Percentiles rank a stretch among this genome's conserved stretches.
These are phyloP conservation scores for Halcyon malimbica DNA, from an alignment of 2,113 vertebrate genomes.

Conservation along the genomic window DNA sequence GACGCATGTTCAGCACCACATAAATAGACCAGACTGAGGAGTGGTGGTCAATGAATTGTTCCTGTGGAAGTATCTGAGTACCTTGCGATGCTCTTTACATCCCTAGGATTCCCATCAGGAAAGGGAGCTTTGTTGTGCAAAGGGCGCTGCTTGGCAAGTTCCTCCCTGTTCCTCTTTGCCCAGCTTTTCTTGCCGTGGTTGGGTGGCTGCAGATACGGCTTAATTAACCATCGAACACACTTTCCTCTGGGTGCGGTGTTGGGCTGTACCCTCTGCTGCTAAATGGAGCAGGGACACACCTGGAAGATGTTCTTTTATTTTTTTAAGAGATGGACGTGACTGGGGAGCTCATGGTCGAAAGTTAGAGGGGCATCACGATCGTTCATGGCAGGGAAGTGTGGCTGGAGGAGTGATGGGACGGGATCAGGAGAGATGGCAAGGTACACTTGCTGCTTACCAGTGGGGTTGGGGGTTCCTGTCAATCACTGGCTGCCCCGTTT, in stretches of 20 bases:
- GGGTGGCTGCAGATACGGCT: background rate
- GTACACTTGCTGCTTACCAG: constrained; percentile 68
- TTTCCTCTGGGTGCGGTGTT: background rate
- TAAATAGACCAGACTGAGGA: background rate
- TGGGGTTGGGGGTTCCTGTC: constrained; percentile 28
- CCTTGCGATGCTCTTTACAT: background rate
- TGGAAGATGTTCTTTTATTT: constrained; percentile 42
- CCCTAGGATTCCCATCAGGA: background rate
- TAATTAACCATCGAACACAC: background rate
- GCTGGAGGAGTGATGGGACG: constrained; percentile 58
- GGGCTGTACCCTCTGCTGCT: constrained; percentile 24
- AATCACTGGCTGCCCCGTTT: constrained; percentile 21
- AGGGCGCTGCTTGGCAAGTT: background rate
- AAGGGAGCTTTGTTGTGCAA: background rate
- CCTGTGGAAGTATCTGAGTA: background rate
- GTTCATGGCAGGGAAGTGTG: constrained; percentile 83
- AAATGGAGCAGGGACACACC: background rate
- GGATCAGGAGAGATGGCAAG: constrained; percentile 78
- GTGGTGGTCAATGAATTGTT: background rate
- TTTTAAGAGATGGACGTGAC: constrained; percentile 80
- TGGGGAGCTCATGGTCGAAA: constrained; percentile 88
- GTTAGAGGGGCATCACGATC: constrained; percentile 83
- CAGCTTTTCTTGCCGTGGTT: background rate
- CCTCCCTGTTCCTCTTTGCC: background rate
- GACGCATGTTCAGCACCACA: background rate